Evolutionary conservation across 2,888 invertebrate species (phyloP), one percentile per base, ranked within the genome.

Genomic region (Callinectes sapidus): DNA sequence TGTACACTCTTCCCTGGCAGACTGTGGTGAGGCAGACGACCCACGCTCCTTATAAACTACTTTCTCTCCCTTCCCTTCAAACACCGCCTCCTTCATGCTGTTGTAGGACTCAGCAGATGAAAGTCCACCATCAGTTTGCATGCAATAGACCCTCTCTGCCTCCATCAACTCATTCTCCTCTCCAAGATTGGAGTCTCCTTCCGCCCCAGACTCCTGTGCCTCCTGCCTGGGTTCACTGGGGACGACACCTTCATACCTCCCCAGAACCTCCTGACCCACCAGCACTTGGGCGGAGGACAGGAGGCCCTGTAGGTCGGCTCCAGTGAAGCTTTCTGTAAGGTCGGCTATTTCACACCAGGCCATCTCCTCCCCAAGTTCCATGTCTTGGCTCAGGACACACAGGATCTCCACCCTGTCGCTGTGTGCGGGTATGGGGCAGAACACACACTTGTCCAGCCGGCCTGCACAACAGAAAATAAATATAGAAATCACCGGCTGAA

Each of bases 231-330:
- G n/a, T 14, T 87, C 77, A 16, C 14, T 16, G 6, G 55, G 88
- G 16, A 93, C 91, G 13, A 93, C 92, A 42, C 89, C 94, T 18
- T 92, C 32, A 71, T 94, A 92, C n/a, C 90, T 90, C 14, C 92
- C 92, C 23, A 94, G 90, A 1, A 89, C 88, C 55, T 94, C 94
- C 92, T 94, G 91, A 6, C 92, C 94, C 54, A 93, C 94, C 39
- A 87, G 96, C 95, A 99, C 96, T 95, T 98, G 98, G 0, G 99
- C 98, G 71, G 98, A 98, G 95, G 98, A 98, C 85, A 99, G 96
- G 95, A 99, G 96, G 0, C 98, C 97, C 96, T 98, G 98, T 95
- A 99, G 96, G 96, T 99, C 99, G 3, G 99, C 99, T 0, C 99
- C 99, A 0, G 98, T 98, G 95, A 97, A 98, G 35, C 97, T 97